Evolutionary conservation across 2,888 invertebrate species (phyloP).

Genomic region (Caenorhabditis panamensis): DNA sequence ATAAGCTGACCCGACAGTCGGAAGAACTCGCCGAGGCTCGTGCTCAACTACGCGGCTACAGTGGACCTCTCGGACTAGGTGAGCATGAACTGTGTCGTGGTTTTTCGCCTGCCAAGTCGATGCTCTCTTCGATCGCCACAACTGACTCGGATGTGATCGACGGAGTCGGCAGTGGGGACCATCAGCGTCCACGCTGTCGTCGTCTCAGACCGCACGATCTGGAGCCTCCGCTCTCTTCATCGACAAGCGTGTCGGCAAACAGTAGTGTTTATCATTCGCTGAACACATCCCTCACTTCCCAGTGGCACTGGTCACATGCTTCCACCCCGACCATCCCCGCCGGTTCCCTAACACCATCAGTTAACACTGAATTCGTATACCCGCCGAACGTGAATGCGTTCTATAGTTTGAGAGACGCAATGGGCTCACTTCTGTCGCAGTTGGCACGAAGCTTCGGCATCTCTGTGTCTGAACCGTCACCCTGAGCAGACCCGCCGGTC

Average conservation of each 20-base stretch:
- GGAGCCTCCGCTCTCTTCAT: slow-evolving; percentile 28
- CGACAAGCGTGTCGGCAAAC: slow-evolving; percentile 26
- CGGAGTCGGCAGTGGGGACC: slow-evolving; percentile 22
- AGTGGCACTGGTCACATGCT: slow-evolving; percentile 55
- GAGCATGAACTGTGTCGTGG: slow-evolving; percentile 59
- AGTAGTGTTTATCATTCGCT: slow-evolving; percentile 54
- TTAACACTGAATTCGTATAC: slow-evolving; percentile 43
- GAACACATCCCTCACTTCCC: slow-evolving; percentile 45
- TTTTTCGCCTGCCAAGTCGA: slow-evolving; percentile 54
- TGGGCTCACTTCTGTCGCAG: slow-evolving; percentile 44
- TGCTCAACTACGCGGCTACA: slow-evolving; percentile 76
- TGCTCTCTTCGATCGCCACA: slow-evolving; percentile 56
- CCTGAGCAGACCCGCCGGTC: slow-evolving; percentile 14
- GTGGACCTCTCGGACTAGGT: slow-evolving; percentile 65
- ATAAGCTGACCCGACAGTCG: slow-evolving; percentile 73
- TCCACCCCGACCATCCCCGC: slow-evolving; percentile 22
- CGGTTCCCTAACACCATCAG: slow-evolving; percentile 15
- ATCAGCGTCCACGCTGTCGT: slow-evolving; percentile 9
- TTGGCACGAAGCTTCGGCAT: slow-evolving; percentile 50
- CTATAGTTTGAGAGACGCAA: slow-evolving; percentile 42
- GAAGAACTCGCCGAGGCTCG: slow-evolving; percentile 75
- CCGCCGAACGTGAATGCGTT: slow-evolving; percentile 57
- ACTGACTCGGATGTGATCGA: slow-evolving; percentile 40
- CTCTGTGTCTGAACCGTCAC: neutral
- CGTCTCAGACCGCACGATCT: slow-evolving; percentile 17